A percentile compares a stretch with the other conserved stretches of the same genome.
Conservation (phyloP, 2,113 vertebrate genomes). For the Phasianus colchicus region DNA sequence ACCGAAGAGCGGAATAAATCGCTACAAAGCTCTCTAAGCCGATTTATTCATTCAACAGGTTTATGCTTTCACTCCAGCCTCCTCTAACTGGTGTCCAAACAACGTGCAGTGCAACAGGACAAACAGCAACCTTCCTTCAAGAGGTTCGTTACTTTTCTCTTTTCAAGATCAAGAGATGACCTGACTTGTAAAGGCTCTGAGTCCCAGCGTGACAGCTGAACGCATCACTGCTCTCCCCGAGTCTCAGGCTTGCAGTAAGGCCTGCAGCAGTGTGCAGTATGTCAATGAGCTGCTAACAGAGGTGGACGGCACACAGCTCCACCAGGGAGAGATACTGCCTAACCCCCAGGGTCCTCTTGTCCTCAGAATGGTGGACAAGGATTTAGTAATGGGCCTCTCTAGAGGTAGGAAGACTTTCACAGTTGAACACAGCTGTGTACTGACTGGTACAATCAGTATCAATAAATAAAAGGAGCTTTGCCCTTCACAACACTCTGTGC, state of each 20-base stretch:
- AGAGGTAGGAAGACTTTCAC: not conserved
- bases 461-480: not conserved
- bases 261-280: not conserved
- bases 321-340: not conserved
- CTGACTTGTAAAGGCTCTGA: not conserved
- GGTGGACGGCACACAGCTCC: not conserved
- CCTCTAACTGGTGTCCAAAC: conserved; percentile 3
- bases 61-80: conserved; percentile 33
- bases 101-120: not conserved
- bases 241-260: not conserved
- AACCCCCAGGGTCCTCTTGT: not conserved
- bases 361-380: not conserved
- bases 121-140: conserved; percentile 18
- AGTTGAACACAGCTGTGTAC: not conserved
- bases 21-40: conserved; percentile 64
- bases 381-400: not conserved
- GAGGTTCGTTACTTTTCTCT: conserved; percentile 22
- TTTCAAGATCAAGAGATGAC: conserved; percentile 22
- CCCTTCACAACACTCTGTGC: not conserved
- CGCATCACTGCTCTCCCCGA: not conserved
- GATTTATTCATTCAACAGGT: conserved; percentile 56
- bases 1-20: conserved; percentile 60
- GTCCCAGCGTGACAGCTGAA: not conserved
- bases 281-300: not conserved
- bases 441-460: not conserved